Evolutionary conservation across 1,140 invertebrate species (phyloP), one percentile per base, ranked within the genome.

Genomic region (Sycophaga agraensis): DNA sequence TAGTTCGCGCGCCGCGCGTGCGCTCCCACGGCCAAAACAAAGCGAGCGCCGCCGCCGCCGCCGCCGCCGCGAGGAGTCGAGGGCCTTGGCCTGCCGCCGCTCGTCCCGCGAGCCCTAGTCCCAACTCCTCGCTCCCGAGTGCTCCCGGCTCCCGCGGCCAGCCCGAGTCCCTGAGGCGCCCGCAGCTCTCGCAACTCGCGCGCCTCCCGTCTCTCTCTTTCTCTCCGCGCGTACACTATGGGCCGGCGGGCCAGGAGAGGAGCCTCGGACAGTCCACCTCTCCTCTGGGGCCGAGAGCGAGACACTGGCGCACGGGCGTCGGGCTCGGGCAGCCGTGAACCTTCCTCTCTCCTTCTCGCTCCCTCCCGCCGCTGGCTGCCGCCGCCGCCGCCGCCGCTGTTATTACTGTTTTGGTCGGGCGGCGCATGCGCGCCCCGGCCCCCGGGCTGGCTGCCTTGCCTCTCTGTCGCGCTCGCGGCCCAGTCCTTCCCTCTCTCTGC

Each of bases 361-460:
- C 24, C 14, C 56, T 58, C 53, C 37, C 46, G 42, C 39, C 45
- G 21, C 53, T 11, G 22, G 16, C 48, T 24, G 17, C 22, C 35
- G 35, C 48, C 31, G 21, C 58, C 50, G 31, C 59, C 48, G 12
- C 57, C 48, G 37, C 26, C 67, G 71, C 70, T 74, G 70, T 74
- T 80, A 78, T 79, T 80, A 79, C 80, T 81, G 74, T 81, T 81
- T 81, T 79, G 74, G 70, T 67, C 65, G 63, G 40, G 63, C 37
- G 19, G 69, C 79, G 78, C 79, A 80, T 78, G 79, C 78, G 79
- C 72, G 42, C 39, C 57, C 24, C 51, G 26, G 46, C 54, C 65
- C 60, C 57, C 43, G 46, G 22, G 26, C 11, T n/a, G 12, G 4
- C 4, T n/a, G 5, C 37, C 19, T 39, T n/a, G n/a, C n/a, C n/a